Conservation (phyloP, 2,797 vertebrate species). For the Nasua narica region DNA sequence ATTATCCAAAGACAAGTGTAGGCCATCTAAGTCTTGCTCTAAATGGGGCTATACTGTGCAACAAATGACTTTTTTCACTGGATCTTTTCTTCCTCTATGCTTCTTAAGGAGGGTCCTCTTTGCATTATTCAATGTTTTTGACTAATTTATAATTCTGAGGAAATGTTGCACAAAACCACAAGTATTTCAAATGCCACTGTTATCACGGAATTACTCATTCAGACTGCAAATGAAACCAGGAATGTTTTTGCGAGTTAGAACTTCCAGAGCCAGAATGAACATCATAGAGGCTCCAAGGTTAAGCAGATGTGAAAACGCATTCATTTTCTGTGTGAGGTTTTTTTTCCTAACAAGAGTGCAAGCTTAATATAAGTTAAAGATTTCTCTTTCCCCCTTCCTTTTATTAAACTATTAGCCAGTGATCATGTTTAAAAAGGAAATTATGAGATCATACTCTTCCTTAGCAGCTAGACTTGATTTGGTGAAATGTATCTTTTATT, state of each 20-base stretch:
- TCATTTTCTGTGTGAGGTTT: neutral
- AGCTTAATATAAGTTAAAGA: neutral
- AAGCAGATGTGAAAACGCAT: slow-evolving; percentile 28
- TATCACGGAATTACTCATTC: slow-evolving; percentile 59
- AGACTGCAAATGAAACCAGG: slow-evolving; percentile 46
- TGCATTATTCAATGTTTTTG: slow-evolving; percentile 67
- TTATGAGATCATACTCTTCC: neutral
- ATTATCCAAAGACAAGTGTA: slow-evolving; percentile 54
- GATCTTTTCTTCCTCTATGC: slow-evolving; percentile 47
- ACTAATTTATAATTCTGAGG: slow-evolving; percentile 68
- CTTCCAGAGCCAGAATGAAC: neutral
- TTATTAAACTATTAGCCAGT: neutral
- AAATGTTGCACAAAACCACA: slow-evolving; percentile 58
- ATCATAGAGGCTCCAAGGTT: slow-evolving; percentile 50
- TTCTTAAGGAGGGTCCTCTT: slow-evolving; percentile 55
- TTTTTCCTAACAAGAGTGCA: slow-evolving; percentile 29
- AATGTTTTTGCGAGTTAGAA: slow-evolving; percentile 44
- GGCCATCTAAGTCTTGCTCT: slow-evolving; percentile 3
- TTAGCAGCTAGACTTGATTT: neutral
- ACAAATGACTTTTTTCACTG: slow-evolving; percentile 65
- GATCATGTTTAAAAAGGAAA: slow-evolving; percentile 9
- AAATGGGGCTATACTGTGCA: slow-evolving; percentile 39
- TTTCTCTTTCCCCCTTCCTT: neutral
- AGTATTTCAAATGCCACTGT: slow-evolving; percentile 60
- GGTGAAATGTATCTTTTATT: neutral